Evolutionary conservation across 2,888 invertebrate genomes (phyloP).

Genomic region (Crepidodera aurea): DNA sequence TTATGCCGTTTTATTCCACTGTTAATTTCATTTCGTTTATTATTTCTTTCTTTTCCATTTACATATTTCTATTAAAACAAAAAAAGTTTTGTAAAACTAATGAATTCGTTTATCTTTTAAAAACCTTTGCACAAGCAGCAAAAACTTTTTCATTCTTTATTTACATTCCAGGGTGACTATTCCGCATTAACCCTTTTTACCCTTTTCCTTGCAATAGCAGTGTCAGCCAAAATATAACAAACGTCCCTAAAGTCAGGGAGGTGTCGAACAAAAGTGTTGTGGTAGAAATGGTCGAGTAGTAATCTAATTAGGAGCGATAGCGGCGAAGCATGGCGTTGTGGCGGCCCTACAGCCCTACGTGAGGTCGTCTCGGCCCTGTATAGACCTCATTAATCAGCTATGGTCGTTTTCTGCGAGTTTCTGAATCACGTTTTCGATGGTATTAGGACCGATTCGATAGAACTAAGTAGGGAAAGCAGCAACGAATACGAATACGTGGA

Average conservation of each 20-base stretch:
- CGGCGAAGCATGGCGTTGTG: slow-evolving; percentile 40
- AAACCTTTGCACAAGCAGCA: background rate
- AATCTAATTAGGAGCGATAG: slow-evolving; percentile 47
- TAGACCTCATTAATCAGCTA: slow-evolving; percentile 48
- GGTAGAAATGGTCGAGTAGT: slow-evolving; percentile 37
- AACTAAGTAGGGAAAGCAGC: slow-evolving; percentile 24
- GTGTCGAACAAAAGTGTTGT: slow-evolving; percentile 33
- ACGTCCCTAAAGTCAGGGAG: slow-evolving; percentile 22
- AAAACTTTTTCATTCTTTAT: background rate
- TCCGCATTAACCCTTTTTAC: background rate
- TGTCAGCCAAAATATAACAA: slow-evolving; percentile 1
- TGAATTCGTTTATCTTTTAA: background rate
- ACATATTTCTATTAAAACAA: too few relatives aligned
- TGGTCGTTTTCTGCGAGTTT: slow-evolving; percentile 36
- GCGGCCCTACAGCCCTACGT: slow-evolving; percentile 41
- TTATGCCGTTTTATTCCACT: too few relatives aligned
- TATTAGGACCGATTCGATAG: slow-evolving; percentile 28
- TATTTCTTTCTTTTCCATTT: too few relatives aligned
- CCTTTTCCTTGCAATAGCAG: background rate
- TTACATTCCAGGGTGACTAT: background rate
- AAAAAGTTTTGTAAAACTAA: too few relatives aligned
- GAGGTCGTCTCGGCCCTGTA: slow-evolving; percentile 43
- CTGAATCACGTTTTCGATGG: slow-evolving; percentile 37
- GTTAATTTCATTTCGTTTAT: too few relatives aligned
- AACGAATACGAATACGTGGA: background rate